phyloP scores from a whole-genome alignment of 2,113 vertebrate genomes.

The Myiagra hebetior region DNA sequence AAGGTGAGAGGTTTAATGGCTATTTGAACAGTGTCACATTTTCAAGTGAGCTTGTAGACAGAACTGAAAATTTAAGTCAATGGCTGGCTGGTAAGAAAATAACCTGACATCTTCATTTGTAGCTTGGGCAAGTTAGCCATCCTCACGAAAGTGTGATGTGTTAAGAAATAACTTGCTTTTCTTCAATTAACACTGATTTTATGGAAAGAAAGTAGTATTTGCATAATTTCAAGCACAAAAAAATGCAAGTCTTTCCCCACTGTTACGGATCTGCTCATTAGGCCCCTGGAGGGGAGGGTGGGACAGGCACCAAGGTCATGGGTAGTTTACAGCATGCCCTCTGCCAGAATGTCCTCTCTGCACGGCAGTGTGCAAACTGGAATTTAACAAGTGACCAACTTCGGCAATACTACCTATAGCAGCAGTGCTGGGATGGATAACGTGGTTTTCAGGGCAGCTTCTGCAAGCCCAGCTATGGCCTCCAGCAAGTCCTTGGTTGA shows the following conservation, averaged over 20 bases:
- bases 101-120: neutral
- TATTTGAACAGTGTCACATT: neutral
- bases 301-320: neutral
- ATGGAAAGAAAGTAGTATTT: neutral
- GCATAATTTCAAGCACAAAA: neutral
- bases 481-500: neutral
- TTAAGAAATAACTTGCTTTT: neutral
- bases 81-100: neutral
- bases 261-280: fast-evolving
- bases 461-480: neutral
- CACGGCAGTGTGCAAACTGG: neutral
- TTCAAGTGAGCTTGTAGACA: neutral
- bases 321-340: neutral
- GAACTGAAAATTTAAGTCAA: neutral
- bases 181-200: neutral
- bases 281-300: neutral
- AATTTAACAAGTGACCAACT: fast-evolving
- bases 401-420: fast-evolving
- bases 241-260: neutral
- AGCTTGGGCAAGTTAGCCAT: neutral
- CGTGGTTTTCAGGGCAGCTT: neutral
- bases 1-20: neutral
- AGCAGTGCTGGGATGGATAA: neutral
- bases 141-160: neutral
- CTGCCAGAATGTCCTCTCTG: neutral